phyloP scores from a whole-genome alignment of 2,888 invertebrate genomes.

The Myopa tessellatipennis region DNA sequence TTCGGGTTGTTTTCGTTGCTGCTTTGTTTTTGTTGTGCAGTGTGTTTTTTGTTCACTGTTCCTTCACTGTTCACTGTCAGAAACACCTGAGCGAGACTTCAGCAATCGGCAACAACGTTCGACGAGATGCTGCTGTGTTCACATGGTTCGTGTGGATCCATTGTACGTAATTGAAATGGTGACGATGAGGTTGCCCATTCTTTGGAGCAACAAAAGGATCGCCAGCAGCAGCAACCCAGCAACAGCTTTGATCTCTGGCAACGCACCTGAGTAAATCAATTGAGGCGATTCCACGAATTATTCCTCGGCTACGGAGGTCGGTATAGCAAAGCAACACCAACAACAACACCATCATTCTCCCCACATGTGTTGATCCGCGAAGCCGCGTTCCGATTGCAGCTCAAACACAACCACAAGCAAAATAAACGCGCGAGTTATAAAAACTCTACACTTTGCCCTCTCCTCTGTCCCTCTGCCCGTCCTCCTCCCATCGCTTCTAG shows the following conservation, averaged over 20 bases:
- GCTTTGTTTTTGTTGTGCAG: slow-evolving; percentile 1
- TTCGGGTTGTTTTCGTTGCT: slow-evolving; percentile 14
- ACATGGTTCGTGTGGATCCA: not conserved
- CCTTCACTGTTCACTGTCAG: slow-evolving; percentile 47
- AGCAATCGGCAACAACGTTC: slow-evolving; percentile 10
- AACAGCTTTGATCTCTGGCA: slow-evolving; percentile 45
- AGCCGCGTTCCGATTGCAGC: not conserved
- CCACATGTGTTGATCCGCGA: slow-evolving; percentile 4
- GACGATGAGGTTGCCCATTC: slow-evolving; percentile 55
- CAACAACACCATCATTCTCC: not conserved
- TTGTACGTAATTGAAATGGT: slow-evolving; percentile 50
- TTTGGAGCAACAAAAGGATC: slow-evolving; percentile 52
- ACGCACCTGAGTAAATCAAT: slow-evolving; percentile 69
- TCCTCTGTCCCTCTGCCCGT: too few relatives aligned
- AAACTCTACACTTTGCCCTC: too few relatives aligned
- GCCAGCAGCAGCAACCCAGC: slow-evolving; percentile 45
- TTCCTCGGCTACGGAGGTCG: slow-evolving; percentile 17
- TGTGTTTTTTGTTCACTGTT: not conserved
- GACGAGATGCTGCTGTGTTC: not conserved
- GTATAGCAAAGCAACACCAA: slow-evolving; percentile 4
- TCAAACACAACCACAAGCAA: not conserved
- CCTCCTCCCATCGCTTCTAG: too few relatives aligned
- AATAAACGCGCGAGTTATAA: not conserved
- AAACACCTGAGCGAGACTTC: slow-evolving; percentile 57
- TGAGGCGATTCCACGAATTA: slow-evolving; percentile 67